Percentiles rank a stretch among this genome's conserved stretches.
Conservation (phyloP, 2,113 vertebrate genomes). For the Suricata suricatta region DNA sequence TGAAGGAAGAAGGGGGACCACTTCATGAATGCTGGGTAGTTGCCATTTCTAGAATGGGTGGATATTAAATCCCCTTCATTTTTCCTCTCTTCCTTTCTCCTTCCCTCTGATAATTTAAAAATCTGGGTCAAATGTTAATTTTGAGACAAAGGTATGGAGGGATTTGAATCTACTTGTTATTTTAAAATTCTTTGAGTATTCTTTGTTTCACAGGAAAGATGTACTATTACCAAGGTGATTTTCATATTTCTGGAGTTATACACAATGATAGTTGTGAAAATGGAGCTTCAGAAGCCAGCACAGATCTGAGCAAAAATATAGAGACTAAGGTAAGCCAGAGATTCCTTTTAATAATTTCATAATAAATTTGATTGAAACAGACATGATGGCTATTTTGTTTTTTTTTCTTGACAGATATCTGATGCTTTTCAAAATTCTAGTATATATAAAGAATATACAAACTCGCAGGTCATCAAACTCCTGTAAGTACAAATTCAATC, state of each 20-base stretch:
- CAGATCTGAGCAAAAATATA: constrained; percentile 43
- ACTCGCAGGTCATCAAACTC: constrained; percentile 51
- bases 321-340: constrained; percentile 43
- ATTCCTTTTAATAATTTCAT: not conserved
- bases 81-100: not conserved
- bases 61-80: not conserved
- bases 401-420: constrained; percentile 38
- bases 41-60: not conserved
- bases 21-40: not conserved
- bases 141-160: not conserved
- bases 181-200: not conserved
- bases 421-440: constrained; percentile 62
- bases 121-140: not conserved
- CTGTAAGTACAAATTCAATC: constrained; percentile 48
- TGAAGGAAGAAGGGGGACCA: not conserved
- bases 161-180: not conserved
- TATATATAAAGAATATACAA: constrained; percentile 54
- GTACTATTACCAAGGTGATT: constrained; percentile 50
- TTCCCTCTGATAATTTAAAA: not conserved
- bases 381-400: not conserved
- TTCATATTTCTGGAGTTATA: constrained; percentile 60
- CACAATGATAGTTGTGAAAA: constrained; percentile 57
- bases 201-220: constrained; percentile 48
- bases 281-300: constrained; percentile 2
- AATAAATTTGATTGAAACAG: not conserved